Base-by-base conservation (phyloP, 2,888 invertebrate genomes). In the Sminthurides aquaticus region DNA sequence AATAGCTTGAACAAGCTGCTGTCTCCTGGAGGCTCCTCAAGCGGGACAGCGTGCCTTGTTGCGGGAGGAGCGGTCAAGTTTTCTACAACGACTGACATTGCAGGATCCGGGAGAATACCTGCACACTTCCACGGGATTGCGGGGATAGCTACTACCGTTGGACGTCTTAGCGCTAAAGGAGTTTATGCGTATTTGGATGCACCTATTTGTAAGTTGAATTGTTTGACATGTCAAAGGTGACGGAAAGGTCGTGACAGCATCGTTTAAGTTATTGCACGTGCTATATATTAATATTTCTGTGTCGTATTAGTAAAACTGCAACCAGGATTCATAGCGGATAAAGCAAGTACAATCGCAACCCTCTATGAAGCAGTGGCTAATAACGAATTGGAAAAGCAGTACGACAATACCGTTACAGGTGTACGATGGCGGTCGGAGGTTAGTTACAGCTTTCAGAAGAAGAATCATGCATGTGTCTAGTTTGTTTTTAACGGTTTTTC, bases 71-170 rank as follows among this genome's bases (percentile, higher is more conserved):
- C 79, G 0, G 78, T 79, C 1, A 70, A 78, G 1, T 69, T 81
- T 18, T 80, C 80, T 1, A 75, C 79, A 15, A 79, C 79, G 2
- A 76, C 77, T 48, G 81, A 82, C 66, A 76, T 80, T 11, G 81
- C 79, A n/a, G 81, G 81, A 48, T 80, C 80, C 56, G 77, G 81
- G n/a, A 75, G 82, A 25, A 78, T 79, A 43, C 82, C 82, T 0
- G 76, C 79, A n/a, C 75, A 78, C 67, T 77, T 79, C 72, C 79
- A 79, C 76, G 82, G 82, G 1, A 74, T 78, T 22, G 78, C 74
- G 62, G 78, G 78, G 24, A 70, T 81, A 15, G 80, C 80, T 68
- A 77, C 79, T 3, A 79, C 80, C 2, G 5, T 54, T 3, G 75
- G 75, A 58, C 74, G 79, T 60, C 57, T 79, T 0, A 68, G 69